phyloP scores from a whole-genome alignment of 1,140 invertebrate genomes.

The Psix sp. region DNA sequence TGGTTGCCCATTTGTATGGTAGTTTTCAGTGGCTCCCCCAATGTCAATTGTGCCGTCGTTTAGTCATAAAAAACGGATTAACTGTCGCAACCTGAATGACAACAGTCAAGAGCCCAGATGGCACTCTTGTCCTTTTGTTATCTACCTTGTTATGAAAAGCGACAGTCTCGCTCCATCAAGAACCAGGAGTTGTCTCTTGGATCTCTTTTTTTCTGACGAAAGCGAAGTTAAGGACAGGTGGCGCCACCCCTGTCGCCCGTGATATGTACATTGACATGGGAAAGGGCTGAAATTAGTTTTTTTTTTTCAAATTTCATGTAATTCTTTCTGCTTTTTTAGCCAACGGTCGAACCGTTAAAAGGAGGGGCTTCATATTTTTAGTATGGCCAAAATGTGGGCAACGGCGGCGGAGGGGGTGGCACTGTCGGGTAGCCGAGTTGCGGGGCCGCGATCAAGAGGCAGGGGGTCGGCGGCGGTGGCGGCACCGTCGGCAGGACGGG shows the following conservation, averaged over 20 bases:
- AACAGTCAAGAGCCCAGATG: slow-evolving; percentile 67
- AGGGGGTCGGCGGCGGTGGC: slow-evolving; percentile 65
- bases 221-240: slow-evolving; percentile 41
- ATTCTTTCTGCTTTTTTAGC: no score
- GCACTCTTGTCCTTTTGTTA: no score
- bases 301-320: not conserved
- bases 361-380: slow-evolving; percentile 57
- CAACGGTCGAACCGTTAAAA: no score
- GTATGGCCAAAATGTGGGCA: slow-evolving; percentile 75
- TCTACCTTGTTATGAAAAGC: no score
- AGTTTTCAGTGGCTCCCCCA: slow-evolving; percentile 33
- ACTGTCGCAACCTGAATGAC: slow-evolving; percentile 72
- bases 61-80: no score
- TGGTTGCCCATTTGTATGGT: not conserved
- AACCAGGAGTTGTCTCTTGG: no score
- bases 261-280: slow-evolving; percentile 41
- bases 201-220: no score
- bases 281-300: not conserved
- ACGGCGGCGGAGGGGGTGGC: slow-evolving; percentile 72
- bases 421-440: slow-evolving; percentile 68
- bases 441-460: slow-evolving; percentile 73
- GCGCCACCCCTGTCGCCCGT: slow-evolving; percentile 36
- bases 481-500: slow-evolving; percentile 72
- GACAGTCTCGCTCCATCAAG: no score
- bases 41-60: slow-evolving; percentile 24